A percentile compares a stretch with the other conserved stretches of the same genome.
Evolutionary conservation across 2,888 invertebrate species (phyloP).

Genomic region (Ennomos erosarius): DNA sequence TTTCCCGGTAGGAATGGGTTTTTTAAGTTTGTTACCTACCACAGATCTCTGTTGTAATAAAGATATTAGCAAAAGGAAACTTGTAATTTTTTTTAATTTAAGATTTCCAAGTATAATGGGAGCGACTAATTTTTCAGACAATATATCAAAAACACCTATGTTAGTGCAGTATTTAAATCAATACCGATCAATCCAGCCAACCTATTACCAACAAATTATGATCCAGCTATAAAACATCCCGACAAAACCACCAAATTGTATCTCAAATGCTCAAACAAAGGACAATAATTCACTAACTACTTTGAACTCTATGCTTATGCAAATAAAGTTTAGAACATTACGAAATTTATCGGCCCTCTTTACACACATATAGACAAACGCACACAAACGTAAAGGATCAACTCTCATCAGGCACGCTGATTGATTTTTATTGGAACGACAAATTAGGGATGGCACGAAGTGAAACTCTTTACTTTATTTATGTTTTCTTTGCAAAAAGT

Average conservation of each 20-base stretch:
- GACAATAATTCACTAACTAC: slow-evolving; percentile 3
- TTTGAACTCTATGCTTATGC: slow-evolving; percentile 2
- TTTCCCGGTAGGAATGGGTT: no score
- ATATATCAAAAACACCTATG: no score
- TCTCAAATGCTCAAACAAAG: slow-evolving; percentile 22
- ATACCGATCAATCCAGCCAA: slow-evolving; percentile 16
- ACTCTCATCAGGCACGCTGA: slow-evolving; percentile 68
- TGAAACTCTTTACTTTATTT: slow-evolving; percentile 1
- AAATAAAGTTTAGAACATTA: slow-evolving; percentile 15
- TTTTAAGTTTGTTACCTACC: no score
- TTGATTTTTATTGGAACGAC: slow-evolving; percentile 77
- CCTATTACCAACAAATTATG: slow-evolving; percentile 26
- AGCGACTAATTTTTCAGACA: no score
- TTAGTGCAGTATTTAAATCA: neutral
- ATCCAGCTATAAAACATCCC: slow-evolving; percentile 18
- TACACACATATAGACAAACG: slow-evolving; percentile 25
- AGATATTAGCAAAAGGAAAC: no score
- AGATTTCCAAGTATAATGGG: no score
- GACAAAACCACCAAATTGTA: slow-evolving; percentile 12
- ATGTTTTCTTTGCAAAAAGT: neutral
- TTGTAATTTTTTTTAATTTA: no score
- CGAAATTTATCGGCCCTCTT: slow-evolving; percentile 12
- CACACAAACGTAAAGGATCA: slow-evolving; percentile 56
- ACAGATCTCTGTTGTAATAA: no score
- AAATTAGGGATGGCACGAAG: slow-evolving; percentile 59